Conservation (phyloP, 1,140 invertebrate genomes). For the Drosophila murphyi region DNA sequence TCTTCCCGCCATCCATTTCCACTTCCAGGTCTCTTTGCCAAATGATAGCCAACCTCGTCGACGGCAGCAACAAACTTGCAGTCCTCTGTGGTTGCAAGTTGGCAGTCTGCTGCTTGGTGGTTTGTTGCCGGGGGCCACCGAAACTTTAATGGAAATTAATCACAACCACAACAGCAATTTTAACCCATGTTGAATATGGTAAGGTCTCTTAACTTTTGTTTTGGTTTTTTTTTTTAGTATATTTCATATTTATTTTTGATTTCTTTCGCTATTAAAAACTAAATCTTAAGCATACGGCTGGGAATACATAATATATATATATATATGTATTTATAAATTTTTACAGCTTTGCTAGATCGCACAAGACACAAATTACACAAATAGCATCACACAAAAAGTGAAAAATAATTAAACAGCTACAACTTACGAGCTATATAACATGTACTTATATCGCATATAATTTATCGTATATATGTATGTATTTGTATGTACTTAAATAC, state of each 20-base stretch:
- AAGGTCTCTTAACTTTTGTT: constrained; percentile 12
- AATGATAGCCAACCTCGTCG: constrained; percentile 4
- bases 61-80: constrained; percentile 22
- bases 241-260: constrained; percentile 67
- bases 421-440: constrained; percentile 23
- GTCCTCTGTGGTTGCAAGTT: constrained; percentile 29
- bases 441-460: constrained; percentile 5
- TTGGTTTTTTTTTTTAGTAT: constrained; percentile 38
- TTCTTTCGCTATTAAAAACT: constrained; percentile 77
- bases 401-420: constrained; percentile 37
- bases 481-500: constrained; percentile 41
- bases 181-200: constrained; percentile 22
- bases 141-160: constrained; percentile 53
- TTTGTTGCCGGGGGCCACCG: constrained; percentile 2
- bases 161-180: constrained; percentile 58
- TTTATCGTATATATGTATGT: constrained; percentile 23
- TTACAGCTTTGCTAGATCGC: constrained; percentile 67
- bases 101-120: not conserved
- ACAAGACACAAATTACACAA: constrained; percentile 50
- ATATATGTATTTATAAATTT: constrained; percentile 42
- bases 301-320: constrained; percentile 11
- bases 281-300: constrained; percentile 52
- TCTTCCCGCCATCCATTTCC: constrained; percentile 63
- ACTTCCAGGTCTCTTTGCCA: constrained; percentile 34
- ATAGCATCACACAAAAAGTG: constrained; percentile 71